Percentiles rank a stretch among this genome's conserved stretches.
These are phyloP conservation scores for Thamnophis elegans DNA, from an alignment of 2,797 vertebrate genomes.

Conservation along the genomic window DNA sequence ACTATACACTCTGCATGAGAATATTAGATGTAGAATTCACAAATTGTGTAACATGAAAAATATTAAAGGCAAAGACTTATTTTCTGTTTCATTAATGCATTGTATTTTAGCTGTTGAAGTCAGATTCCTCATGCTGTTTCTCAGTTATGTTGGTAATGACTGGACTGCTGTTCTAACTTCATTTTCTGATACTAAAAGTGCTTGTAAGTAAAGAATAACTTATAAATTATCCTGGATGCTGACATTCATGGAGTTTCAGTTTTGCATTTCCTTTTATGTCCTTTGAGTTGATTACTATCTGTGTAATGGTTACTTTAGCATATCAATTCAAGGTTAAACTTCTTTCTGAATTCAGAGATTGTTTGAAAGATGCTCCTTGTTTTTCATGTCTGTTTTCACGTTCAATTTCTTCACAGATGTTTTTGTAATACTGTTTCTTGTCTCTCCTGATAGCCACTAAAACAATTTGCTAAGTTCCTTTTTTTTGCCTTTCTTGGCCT, in stretches of 20 bases:
- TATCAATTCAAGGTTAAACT: background rate
- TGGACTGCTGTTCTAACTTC: background rate
- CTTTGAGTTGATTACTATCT: background rate
- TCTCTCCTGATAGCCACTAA: background rate
- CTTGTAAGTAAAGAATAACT: background rate
- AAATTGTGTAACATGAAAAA: background rate
- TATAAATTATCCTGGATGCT: background rate
- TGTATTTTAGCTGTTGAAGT: background rate
- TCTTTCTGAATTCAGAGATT: background rate
- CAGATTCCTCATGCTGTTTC: background rate
- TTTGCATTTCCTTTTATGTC: background rate
- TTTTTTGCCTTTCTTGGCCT: background rate
- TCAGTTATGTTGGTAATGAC: background rate
- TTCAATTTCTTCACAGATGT: background rate
- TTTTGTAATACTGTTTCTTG: background rate
- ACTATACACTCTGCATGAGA: background rate
- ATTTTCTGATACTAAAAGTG: background rate
- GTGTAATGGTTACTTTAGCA: background rate
- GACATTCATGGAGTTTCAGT: background rate
- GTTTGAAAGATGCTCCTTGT: background rate
- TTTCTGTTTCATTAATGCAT: background rate
- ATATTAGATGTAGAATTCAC: background rate
- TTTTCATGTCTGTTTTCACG: background rate
- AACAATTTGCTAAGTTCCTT: background rate
- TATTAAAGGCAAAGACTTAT: background rate